phyloP scores from a whole-genome alignment of 1,140 invertebrate species.

The Phymastichus coffea region DNA sequence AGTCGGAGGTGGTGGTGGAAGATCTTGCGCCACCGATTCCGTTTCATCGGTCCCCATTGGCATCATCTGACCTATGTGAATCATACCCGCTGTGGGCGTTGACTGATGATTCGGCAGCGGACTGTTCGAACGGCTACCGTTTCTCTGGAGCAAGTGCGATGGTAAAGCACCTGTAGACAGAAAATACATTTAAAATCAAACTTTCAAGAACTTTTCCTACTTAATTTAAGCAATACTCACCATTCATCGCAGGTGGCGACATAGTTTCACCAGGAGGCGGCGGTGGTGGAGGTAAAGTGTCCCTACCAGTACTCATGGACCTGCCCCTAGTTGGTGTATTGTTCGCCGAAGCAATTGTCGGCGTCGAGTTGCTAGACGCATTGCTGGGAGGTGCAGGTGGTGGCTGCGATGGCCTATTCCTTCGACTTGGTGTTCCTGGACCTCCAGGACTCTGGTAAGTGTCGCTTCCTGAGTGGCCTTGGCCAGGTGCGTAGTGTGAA shows the following conservation, averaged over 20 bases:
- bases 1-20: conserved; percentile 58
- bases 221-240: conserved; percentile 27
- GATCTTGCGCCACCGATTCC: conserved; percentile 48
- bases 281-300: conserved; percentile 84
- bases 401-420: conserved; percentile 77
- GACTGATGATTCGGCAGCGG: conserved; percentile 58
- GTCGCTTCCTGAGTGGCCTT: conserved; percentile 50
- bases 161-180: conserved; percentile 53
- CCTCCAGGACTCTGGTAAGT: conserved; percentile 56
- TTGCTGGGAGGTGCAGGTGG: conserved; percentile 81
- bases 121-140: conserved; percentile 54
- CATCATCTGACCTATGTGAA: conserved; percentile 28
- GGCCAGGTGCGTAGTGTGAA: conserved; percentile 52
- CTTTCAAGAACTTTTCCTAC: conserved; percentile 29
- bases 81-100: conserved; percentile 9
- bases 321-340: conserved; percentile 70
- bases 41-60: conserved; percentile 49
- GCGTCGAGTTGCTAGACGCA: conserved; percentile 64
- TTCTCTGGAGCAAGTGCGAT: conserved; percentile 47
- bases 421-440: conserved; percentile 61
- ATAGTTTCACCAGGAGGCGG: conserved; percentile 71
- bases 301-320: conserved; percentile 67
- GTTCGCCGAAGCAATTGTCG: conserved; percentile 64
- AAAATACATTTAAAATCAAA: too few relatives aligned
- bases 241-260: conserved; percentile 57